Base-by-base conservation (phyloP, 2,888 invertebrate genomes). In the Epsilonema sp. region DNA sequence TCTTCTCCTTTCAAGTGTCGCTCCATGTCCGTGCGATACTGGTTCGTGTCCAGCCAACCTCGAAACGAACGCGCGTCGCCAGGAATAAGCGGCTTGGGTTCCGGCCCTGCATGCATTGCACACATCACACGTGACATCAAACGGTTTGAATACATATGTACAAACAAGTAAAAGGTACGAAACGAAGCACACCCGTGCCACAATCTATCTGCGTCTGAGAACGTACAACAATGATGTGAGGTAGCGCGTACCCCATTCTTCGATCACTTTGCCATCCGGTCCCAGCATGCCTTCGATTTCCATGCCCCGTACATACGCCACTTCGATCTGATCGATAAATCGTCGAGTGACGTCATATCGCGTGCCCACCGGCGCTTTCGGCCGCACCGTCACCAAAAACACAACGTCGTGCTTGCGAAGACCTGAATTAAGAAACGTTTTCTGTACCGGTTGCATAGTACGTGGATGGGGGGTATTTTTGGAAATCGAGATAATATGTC, bases 281-380 rank as follows among this genome's bases (percentile, higher is more conserved):
- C 94, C 94, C 44, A 97, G 68, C 85, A 99, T 84, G 1, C 97
- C 94, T 67, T 97, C 94, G 26, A 99, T 79, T 69, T 97, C 97
- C 68, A 97, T 97, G 0, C 97, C 97, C 20, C 97, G 75, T 0
- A 99, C 89, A 61, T 78, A 82, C 0, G 78, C 75, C 53, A 97
- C 73, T 0, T 90, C 89, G 48, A 87, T 54, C 46, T 55, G 54
- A 2, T 51, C 44, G 4, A 25, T 39, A 37, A 51, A 49, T 8
- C 60, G 57, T 25, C 52, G 51, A 1, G 58, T 48, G 8, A 56
- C 46, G 46, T 63, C 58, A 51, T 56, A 63, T 24, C 53, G 55
- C 63, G 66, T 73, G 74, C 86, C 89, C 54, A 86, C 83, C 2
- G 80, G 75, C 59, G 78, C 76, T 1, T 75, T 75, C 0, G 94